Base-by-base conservation (phyloP, 2,113 vertebrate species). In the Boulengeromyrus knoepffleri region DNA sequence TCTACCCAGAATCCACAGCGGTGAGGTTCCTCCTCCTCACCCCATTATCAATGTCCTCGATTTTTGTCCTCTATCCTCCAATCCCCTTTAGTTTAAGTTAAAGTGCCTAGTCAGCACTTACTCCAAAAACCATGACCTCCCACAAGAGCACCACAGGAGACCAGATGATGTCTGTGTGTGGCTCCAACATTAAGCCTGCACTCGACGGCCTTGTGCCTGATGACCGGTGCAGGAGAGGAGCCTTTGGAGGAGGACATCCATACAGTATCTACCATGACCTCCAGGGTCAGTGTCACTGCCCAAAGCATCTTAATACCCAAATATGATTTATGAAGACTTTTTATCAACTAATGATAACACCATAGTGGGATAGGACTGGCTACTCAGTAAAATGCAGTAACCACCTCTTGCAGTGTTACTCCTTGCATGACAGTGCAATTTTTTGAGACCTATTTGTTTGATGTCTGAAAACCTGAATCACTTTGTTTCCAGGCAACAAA, bases 401-500 rank as follows among this genome's bases (percentile, higher is more conserved):
- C 31, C 46, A 80, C 3, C n/a, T 80, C 3, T 21, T 7, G n/a
- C 62, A 31, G n/a, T 3, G 50, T 52, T 21, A 17, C 47, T 77
- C 50, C 77, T 62, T 85, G 84, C 5, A 46, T 58, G 36, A 58
- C 31, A 85, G 53, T 58, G 50, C 13, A 77, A 24, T 19, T 39
- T 21, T 45, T n/a, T 45, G 24, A 3, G 90, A 90, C 36, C 6
- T 53, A 50, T 24, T 89, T 53, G 86, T 93, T 91, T 93, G 90
- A 95, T 94, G 92, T 90, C 86, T 91, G 83, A 89, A 94, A 93
- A 93, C 91, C 90, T 93, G 94, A 92, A 94, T 94, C 92, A 90
- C 91, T 87, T 94, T 90, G 95, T 96, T 95, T 95, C 96, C 93
- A 94, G 93, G 96, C 96, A 96, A 96, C 95, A 94, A 91, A 90